These are phyloP conservation scores for Lepidocyrtoides sp. DNA, from an alignment of 2,888 invertebrate genomes.

Conservation along the genomic window DNA sequence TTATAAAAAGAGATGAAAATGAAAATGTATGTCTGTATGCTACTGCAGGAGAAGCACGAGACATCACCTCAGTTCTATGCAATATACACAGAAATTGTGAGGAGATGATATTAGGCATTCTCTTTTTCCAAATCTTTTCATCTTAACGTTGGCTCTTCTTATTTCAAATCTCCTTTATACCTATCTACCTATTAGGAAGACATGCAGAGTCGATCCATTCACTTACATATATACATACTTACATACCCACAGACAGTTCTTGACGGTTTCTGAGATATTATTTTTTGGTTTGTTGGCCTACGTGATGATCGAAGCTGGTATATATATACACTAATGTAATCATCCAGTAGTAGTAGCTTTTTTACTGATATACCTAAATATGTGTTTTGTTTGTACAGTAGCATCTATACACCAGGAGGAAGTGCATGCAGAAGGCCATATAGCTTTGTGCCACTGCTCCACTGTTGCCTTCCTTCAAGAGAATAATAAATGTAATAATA, in stretches of 20 bases:
- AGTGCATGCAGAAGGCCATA: conserved; percentile 55
- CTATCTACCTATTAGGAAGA: not conserved
- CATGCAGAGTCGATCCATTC: not conserved
- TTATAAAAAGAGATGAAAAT: no score
- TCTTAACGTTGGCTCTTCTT: not conserved
- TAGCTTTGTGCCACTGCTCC: not conserved
- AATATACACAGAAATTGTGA: not conserved
- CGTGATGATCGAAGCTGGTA: conserved; percentile 20
- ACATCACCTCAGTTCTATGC: not conserved
- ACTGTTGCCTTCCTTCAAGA: not conserved
- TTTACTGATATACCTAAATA: no score
- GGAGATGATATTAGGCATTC: not conserved
- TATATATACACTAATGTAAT: conserved; percentile 32
- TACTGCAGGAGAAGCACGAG: conserved; percentile 27
- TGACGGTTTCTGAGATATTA: not conserved
- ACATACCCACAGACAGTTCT: no score
- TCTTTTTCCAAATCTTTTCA: conserved; percentile 21
- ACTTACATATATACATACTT: not conserved
- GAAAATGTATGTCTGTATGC: no score
- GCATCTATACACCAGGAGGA: not conserved
- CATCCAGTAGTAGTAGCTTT: no score
- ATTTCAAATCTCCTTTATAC: no score
- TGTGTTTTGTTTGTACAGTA: no score
- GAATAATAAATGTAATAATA: conserved; percentile 9
- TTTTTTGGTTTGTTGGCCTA: conserved; percentile 35